Evolutionary conservation across 2,888 invertebrate species (phyloP).

Genomic region (Cataglyphis rosenhaueri): DNA sequence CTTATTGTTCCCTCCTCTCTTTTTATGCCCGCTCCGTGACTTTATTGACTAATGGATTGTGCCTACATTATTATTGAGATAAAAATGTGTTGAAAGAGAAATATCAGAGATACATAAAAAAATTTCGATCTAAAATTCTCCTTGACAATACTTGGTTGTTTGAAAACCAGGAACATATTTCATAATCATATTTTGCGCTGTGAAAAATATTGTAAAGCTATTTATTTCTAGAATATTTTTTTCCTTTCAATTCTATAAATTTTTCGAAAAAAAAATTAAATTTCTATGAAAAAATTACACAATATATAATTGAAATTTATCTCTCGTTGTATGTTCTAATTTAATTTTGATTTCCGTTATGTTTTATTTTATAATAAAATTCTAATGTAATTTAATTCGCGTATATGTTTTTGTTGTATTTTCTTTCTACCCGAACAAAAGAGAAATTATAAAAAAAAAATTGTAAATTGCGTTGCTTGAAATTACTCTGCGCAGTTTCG

Average conservation of each 20-base stretch:
- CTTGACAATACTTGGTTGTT: not conserved
- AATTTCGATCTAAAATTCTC: not conserved
- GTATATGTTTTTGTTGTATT: not conserved
- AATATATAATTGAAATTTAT: not conserved
- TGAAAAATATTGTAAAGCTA: not conserved
- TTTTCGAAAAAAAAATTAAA: not conserved
- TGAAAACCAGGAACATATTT: not conserved
- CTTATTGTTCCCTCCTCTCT: not conserved
- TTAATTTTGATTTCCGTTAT: not conserved
- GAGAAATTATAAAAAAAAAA: not conserved
- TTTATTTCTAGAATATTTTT: not conserved
- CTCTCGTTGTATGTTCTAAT: not conserved
- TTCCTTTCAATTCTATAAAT: not conserved
- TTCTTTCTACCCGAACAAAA: not conserved
- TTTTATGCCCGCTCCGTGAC: constrained; percentile 26
- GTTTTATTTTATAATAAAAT: constrained; percentile 1
- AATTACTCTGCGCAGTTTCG: not conserved
- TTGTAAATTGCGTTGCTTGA: not conserved
- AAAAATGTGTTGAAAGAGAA: not conserved
- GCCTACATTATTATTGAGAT: not conserved
- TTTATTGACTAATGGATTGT: constrained; percentile 59
- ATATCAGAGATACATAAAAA: not conserved
- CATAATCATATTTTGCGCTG: not conserved
- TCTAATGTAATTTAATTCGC: not conserved
- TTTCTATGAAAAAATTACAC: not conserved